Evolutionary conservation across 2,888 invertebrate species (phyloP).

Genomic region (Azorinus chamasolen): DNA sequence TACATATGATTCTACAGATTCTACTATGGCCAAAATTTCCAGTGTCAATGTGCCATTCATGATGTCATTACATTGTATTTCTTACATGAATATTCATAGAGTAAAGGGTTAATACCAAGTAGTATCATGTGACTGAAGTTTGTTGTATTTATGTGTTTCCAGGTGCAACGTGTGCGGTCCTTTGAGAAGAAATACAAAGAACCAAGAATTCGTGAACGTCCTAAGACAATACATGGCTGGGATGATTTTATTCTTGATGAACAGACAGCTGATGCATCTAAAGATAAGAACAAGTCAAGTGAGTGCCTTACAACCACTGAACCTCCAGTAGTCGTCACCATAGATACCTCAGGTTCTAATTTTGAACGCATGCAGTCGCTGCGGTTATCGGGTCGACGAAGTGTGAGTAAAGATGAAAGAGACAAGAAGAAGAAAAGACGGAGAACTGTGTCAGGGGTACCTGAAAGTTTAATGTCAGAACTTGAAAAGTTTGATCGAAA

Average conservation of each 20-base stretch:
- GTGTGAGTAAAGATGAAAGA: constrained; percentile 61
- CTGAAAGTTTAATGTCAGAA: constrained; percentile 78
- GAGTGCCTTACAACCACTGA: constrained; percentile 53
- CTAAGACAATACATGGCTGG: constrained; percentile 75
- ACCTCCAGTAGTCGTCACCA: constrained; percentile 94
- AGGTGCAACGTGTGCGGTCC: constrained; percentile 68
- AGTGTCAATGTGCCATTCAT: no score
- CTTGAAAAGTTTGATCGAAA: constrained; percentile 77
- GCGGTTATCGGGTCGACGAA: constrained; percentile 90
- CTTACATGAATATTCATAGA: no score
- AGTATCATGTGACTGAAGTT: no score
- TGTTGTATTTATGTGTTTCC: constrained; percentile 25
- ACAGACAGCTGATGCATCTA: constrained; percentile 46
- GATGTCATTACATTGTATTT: no score
- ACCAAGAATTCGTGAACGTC: constrained; percentile 63
- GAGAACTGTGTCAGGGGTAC: constrained; percentile 80
- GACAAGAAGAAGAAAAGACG: constrained; percentile 72
- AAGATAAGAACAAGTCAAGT: constrained; percentile 58
- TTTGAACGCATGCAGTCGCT: constrained; percentile 96
- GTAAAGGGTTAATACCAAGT: no score
- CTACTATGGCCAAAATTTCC: no score
- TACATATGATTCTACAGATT: no score
- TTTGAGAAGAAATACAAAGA: constrained; percentile 78
- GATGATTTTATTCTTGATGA: constrained; percentile 63
- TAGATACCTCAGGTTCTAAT: constrained; percentile 95